A percentile compares a stretch with the other conserved stretches of the same genome.
These are phyloP conservation scores for Caradrina kadenii DNA, from an alignment of 2,888 invertebrate genomes.

Conservation along the genomic window DNA sequence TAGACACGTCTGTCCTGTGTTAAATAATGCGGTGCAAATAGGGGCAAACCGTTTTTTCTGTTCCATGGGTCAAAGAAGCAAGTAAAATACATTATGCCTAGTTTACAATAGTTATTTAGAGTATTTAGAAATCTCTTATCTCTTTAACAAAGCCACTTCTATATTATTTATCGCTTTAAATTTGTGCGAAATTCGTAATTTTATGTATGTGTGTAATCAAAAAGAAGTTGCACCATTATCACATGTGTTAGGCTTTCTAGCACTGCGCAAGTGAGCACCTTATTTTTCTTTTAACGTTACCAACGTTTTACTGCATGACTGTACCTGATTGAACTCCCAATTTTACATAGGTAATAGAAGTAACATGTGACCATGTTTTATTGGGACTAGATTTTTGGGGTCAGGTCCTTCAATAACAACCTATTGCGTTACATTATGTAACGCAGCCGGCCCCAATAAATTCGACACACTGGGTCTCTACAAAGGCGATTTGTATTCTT, in stretches of 20 bases:
- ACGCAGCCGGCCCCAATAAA: conserved; percentile 33
- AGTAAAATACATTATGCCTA: conserved; percentile 8
- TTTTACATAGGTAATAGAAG: background rate
- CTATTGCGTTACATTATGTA: conserved; percentile 55
- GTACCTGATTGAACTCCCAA: background rate
- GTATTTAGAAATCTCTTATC: no score
- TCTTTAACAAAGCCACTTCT: background rate
- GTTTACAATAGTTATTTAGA: conserved; percentile 11
- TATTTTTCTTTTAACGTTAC: background rate
- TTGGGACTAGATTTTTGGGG: conserved; percentile 32
- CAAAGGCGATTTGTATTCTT: conserved; percentile 16
- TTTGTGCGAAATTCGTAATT: background rate
- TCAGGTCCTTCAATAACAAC: conserved; percentile 45
- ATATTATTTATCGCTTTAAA: background rate
- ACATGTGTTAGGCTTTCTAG: background rate
- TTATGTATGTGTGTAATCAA: background rate
- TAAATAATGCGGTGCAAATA: background rate
- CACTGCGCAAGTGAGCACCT: no score
- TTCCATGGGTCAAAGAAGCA: background rate
- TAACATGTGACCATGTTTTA: conserved; percentile 2
- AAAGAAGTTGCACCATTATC: background rate
- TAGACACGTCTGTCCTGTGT: background rate
- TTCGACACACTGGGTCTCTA: conserved; percentile 17
- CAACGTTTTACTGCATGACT: background rate
- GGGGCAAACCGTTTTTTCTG: no score